phyloP scores from a whole-genome alignment of 2,113 vertebrate species.

The Aleadryas rufinucha region DNA sequence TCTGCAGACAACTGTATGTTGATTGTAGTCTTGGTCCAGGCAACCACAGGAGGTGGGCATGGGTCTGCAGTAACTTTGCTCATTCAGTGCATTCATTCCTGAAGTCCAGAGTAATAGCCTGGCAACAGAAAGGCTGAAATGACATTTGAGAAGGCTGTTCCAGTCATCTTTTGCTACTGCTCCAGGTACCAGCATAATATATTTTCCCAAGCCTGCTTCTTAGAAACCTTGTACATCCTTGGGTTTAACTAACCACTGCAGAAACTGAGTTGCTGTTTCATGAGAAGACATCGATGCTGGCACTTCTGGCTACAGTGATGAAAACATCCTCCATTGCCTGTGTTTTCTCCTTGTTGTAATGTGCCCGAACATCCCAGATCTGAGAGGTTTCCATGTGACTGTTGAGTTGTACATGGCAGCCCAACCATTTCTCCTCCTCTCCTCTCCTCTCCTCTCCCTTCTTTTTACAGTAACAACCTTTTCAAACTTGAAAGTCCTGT shows the following conservation, averaged over 20 bases:
- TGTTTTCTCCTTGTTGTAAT: rapidly evolving
- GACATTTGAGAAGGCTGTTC: background rate
- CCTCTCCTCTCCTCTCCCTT: background rate
- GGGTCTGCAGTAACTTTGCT: background rate
- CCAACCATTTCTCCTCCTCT: background rate
- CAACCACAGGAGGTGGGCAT: background rate
- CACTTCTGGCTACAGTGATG: background rate
- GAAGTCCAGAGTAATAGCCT: background rate
- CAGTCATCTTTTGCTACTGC: background rate
- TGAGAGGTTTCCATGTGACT: background rate
- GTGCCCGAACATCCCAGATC: background rate
- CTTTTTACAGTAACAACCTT: background rate
- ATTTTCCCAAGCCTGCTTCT: background rate
- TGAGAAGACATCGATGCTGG: background rate
- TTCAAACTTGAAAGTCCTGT: background rate
- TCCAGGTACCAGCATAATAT: background rate
- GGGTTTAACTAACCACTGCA: background rate
- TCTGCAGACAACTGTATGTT: background rate
- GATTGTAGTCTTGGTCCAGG: background rate
- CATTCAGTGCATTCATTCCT: background rate
- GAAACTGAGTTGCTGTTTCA: background rate
- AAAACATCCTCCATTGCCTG: background rate
- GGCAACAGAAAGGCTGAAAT: background rate
- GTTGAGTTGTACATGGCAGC: background rate
- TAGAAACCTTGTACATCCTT: background rate